These are phyloP conservation scores for Limanda limanda DNA, from an alignment of 2,113 vertebrate genomes.

Conservation along the genomic window DNA sequence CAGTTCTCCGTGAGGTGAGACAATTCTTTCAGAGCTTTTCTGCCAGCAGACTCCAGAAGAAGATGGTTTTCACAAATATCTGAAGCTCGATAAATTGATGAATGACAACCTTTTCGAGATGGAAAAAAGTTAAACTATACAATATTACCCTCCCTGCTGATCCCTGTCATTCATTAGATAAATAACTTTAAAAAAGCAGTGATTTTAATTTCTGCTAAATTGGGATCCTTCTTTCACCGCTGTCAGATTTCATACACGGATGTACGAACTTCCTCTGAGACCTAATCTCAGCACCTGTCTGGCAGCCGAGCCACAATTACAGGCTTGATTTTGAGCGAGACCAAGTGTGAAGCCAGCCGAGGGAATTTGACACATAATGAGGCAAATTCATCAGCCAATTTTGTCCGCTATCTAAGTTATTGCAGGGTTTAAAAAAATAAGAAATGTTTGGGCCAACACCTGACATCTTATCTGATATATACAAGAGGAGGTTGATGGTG, in stretches of 20 bases:
- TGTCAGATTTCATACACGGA: not conserved
- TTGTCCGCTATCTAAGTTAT: conserved; percentile 20
- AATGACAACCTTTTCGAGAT: too few relatives aligned
- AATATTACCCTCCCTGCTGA: not conserved
- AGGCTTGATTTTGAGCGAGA: conserved; percentile 1
- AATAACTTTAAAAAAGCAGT: not conserved
- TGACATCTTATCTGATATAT: conserved; percentile 35
- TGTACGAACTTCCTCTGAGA: not conserved
- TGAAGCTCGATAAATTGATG: not conserved
- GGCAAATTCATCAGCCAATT: conserved; percentile 45
- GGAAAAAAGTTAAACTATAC: too few relatives aligned
- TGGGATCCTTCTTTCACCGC: not conserved
- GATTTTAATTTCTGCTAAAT: not conserved
- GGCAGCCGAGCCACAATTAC: conserved; percentile 8
- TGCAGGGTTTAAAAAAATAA: not conserved
- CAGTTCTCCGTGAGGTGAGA: too few relatives aligned
- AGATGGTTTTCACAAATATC: not conserved
- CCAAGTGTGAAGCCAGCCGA: conserved; percentile 22
- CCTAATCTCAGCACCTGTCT: conserved; percentile 7
- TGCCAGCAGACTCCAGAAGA: not conserved
- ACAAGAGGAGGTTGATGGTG: conserved; percentile 28
- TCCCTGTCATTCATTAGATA: conserved; percentile 6
- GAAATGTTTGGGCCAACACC: not conserved
- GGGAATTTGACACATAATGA: conserved; percentile 28
- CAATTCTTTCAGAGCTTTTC: too few relatives aligned